Percentiles rank a stretch among this genome's conserved stretches.
Evolutionary conservation across 2,888 invertebrate genomes (phyloP).

Genomic region (Acronicta alni): DNA sequence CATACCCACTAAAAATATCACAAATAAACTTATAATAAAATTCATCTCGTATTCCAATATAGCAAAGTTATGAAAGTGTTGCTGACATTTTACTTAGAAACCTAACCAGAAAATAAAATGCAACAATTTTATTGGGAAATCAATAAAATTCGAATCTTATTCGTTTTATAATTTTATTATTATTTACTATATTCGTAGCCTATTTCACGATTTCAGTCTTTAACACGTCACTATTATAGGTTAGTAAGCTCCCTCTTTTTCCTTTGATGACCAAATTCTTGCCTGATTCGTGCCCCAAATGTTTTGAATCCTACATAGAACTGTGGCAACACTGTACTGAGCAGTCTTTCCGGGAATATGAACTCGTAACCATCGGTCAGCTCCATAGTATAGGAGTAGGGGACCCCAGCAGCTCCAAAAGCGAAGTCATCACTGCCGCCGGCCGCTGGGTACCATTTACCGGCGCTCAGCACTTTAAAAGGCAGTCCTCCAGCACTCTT

Average conservation of each 20-base stretch:
- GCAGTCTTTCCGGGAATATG: slow-evolving; percentile 88
- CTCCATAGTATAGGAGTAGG: slow-evolving; percentile 90
- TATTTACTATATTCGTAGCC: slow-evolving; percentile 28
- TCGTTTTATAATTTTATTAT: slow-evolving; percentile 31
- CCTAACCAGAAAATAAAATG: slow-evolving; percentile 1
- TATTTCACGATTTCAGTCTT: slow-evolving; percentile 52
- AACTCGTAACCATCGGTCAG: slow-evolving; percentile 90
- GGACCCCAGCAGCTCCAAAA: slow-evolving; percentile 85
- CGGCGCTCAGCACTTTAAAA: slow-evolving; percentile 84
- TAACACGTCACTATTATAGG: background rate
- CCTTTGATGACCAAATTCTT: slow-evolving; percentile 65
- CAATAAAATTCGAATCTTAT: slow-evolving; percentile 55
- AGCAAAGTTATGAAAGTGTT: background rate
- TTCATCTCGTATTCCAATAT: slow-evolving; percentile 20
- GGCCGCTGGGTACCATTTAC: slow-evolving; percentile 90
- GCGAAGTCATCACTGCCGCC: slow-evolving; percentile 91
- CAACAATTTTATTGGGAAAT: slow-evolving; percentile 10
- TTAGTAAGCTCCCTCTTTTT: slow-evolving; percentile 6
- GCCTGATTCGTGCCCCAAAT: slow-evolving; percentile 71
- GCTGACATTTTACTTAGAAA: slow-evolving; percentile 1
- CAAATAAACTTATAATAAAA: slow-evolving; percentile 11
- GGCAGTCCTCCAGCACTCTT: slow-evolving; percentile 77
- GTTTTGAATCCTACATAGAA: slow-evolving; percentile 79
- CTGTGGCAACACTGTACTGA: slow-evolving; percentile 71
- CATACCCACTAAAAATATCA: slow-evolving; percentile 19